Evolutionary conservation across 2,888 invertebrate species (phyloP).

Genomic region (Pogonocherus hispidulus): DNA sequence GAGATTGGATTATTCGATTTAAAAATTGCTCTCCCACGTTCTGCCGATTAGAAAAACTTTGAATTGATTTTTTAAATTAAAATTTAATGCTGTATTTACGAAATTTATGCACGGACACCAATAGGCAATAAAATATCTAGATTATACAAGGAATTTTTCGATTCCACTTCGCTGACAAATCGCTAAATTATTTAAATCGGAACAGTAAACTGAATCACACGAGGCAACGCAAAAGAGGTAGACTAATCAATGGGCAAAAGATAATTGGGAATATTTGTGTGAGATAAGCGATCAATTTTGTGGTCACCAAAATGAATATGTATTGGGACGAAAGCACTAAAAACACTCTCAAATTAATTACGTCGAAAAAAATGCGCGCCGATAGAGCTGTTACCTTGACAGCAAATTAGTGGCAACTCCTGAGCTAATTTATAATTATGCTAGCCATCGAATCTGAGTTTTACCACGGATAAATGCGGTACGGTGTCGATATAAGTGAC

Average conservation of each 20-base stretch:
- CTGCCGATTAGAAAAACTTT: too few relatives aligned
- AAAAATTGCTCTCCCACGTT: too few relatives aligned
- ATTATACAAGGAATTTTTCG: constrained; percentile 1
- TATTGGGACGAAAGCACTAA: constrained; percentile 40
- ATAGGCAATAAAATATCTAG: constrained; percentile 10
- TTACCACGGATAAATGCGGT: constrained; percentile 65
- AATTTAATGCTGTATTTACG: neutral
- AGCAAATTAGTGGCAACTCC: constrained; percentile 67
- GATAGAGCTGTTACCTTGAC: constrained; percentile 65
- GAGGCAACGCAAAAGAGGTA: constrained; percentile 47
- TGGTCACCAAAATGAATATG: constrained; percentile 46
- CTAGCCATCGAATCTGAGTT: constrained; percentile 64
- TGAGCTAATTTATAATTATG: constrained; percentile 68
- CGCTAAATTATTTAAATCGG: constrained; percentile 29
- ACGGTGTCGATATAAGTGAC: constrained; percentile 63
- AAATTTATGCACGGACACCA: too few relatives aligned
- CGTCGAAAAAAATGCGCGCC: constrained; percentile 53
- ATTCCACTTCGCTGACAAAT: constrained; percentile 24
- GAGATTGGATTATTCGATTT: too few relatives aligned
- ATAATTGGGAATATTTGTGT: constrained; percentile 38
- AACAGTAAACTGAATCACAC: neutral
- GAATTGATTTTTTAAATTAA: too few relatives aligned
- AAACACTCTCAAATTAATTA: constrained; percentile 58
- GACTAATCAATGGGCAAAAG: constrained; percentile 52
- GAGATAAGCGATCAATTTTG: constrained; percentile 46